A percentile compares a stretch with the other conserved stretches of the same genome.
These are phyloP conservation scores for Cavia porcellus DNA, from an alignment of 2,113 vertebrate genomes.

Conservation along the genomic window DNA sequence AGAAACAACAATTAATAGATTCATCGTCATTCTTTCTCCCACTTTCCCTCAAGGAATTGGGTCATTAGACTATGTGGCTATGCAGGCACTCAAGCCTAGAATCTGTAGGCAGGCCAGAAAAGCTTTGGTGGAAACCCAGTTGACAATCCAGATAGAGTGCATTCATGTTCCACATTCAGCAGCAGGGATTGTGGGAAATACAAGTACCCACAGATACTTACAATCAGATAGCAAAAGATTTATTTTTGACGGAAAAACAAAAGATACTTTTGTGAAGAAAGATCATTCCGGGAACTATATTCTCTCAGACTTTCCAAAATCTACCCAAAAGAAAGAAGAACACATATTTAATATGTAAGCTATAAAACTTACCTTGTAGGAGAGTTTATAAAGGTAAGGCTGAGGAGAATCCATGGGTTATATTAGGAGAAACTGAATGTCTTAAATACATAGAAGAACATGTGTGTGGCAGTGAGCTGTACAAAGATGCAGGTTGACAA, in stretches of 20 bases:
- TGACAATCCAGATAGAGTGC: neutral
- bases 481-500: too few species aligned
- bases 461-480: neutral
- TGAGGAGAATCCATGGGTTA: neutral
- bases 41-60: neutral
- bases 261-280: slow-evolving; percentile 13
- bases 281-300: slow-evolving; percentile 37
- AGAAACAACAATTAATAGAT: neutral
- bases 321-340: neutral
- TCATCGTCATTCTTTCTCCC: neutral
- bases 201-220: neutral
- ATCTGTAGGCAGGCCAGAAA: neutral
- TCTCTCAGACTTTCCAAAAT: neutral
- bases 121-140: neutral
- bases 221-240: neutral
- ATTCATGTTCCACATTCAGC: neutral
- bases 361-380: neutral
- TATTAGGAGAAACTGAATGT: neutral
- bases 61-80: neutral
- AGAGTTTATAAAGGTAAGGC: neutral
- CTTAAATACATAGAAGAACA: neutral
- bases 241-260: neutral
- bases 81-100: neutral
- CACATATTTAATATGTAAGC: neutral
- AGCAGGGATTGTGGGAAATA: neutral